These are phyloP conservation scores for Melanostoma scalare DNA, from an alignment of 2,888 invertebrate species.

Conservation along the genomic window DNA sequence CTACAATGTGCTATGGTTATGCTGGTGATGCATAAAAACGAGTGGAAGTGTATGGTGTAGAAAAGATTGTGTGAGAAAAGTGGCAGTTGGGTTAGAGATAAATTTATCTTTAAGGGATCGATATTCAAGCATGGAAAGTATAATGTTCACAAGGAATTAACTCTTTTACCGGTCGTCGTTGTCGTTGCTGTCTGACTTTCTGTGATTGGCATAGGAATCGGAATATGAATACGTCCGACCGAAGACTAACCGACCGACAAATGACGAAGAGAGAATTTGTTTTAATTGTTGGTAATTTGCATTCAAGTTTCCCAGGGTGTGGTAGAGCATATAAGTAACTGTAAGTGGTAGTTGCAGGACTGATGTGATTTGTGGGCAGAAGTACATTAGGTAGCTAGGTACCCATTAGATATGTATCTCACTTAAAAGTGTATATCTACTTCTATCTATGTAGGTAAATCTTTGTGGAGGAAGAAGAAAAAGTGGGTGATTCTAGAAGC, in stretches of 20 bases:
- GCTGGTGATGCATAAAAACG: constrained; percentile 29
- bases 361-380: constrained; percentile 36
- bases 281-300: constrained; percentile 67
- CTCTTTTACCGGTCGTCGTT: constrained; percentile 44
- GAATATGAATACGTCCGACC: too few relatives aligned
- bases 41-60: background rate
- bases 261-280: constrained; percentile 35
- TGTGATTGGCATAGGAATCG: constrained; percentile 47
- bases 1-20: constrained; percentile 11
- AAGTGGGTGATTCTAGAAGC: background rate
- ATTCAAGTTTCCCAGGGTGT: constrained; percentile 55
- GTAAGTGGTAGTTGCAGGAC: constrained; percentile 46
- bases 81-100: constrained; percentile 41
- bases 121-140: constrained; percentile 36
- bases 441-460: too few relatives aligned
- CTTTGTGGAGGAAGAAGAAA: background rate
- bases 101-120: constrained; percentile 48
- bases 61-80: constrained; percentile 35
- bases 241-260: too few relatives aligned
- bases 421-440: too few relatives aligned
- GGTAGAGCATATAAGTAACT: constrained; percentile 50
- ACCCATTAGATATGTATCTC: background rate
- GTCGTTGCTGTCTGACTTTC: constrained; percentile 11
- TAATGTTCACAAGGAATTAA: constrained; percentile 49
- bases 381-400: background rate